Percentiles rank a stretch among this genome's conserved stretches.
Conservation (phyloP, 2,797 vertebrate species). For the Amazona finschi region DNA sequence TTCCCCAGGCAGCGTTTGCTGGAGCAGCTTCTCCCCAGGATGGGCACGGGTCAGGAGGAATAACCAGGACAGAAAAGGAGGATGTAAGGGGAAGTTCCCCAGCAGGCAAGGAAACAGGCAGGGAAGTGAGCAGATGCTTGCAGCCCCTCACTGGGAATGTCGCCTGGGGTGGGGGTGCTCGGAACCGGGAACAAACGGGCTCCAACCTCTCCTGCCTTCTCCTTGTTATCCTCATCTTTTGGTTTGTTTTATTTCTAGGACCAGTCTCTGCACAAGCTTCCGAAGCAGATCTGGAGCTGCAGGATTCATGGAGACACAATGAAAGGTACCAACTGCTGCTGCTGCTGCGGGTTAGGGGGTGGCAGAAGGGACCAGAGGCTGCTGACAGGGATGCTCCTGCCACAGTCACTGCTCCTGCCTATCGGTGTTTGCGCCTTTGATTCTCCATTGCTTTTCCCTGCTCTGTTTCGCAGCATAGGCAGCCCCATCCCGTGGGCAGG, state of each 20-base stretch:
- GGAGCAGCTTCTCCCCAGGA: accelerated
- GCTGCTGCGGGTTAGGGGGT: background rate
- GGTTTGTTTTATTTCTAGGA: slow-evolving; percentile 34
- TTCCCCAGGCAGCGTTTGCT: accelerated
- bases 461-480: slow-evolving; percentile 16
- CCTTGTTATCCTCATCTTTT: background rate
- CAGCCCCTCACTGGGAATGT: background rate
- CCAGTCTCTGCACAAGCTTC: background rate
- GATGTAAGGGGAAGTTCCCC: background rate
- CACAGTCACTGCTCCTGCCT: background rate
- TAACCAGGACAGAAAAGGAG: background rate
- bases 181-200: background rate
- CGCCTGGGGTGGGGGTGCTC: background rate
- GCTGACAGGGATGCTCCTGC: background rate
- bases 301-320: background rate
- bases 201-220: background rate
- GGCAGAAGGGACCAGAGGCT: background rate
- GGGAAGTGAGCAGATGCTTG: background rate
- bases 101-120: background rate
- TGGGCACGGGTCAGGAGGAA: background rate
- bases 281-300: slow-evolving; percentile 3
- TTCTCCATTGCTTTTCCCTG: background rate
- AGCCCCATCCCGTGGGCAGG: background rate
- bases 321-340: background rate
- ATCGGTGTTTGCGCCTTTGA: background rate